These are phyloP conservation scores for Penaeus vannamei DNA, from an alignment of 1,140 invertebrate species.

Conservation along the genomic window DNA sequence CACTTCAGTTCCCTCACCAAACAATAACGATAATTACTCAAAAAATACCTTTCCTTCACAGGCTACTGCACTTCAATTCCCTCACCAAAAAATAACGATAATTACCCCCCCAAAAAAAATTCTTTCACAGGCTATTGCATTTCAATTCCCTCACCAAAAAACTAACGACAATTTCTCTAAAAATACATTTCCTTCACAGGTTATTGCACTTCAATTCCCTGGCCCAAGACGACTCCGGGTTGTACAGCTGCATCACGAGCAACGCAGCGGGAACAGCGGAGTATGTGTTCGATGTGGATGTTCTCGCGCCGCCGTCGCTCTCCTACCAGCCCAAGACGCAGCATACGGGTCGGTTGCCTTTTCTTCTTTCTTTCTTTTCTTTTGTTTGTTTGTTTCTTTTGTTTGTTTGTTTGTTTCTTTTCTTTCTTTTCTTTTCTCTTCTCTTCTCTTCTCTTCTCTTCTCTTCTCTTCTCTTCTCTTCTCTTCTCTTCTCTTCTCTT, in stretches of 20 bases:
- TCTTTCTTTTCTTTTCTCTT: too few relatives aligned
- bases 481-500: conserved; percentile 13
- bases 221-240: conserved; percentile 60
- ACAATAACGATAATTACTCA: neutral
- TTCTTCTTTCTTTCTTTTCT: neutral
- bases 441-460: neutral
- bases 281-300: conserved; percentile 48
- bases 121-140: too few relatives aligned
- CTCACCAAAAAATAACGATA: too few relatives aligned
- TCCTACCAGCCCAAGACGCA: conserved; percentile 40
- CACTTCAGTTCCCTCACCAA: too few relatives aligned
- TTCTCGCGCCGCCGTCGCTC: conserved; percentile 45
- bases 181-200: neutral
- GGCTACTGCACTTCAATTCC: too few relatives aligned
- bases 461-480: too few relatives aligned
- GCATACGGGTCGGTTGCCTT: conserved; percentile 39
- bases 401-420: neutral
- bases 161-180: neutral
- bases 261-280: conserved; percentile 70
- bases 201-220: conserved; percentile 26
- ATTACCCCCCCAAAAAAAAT: too few relatives aligned
- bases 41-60: neutral
- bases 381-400: neutral
- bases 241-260: conserved; percentile 69
- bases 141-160: too few relatives aligned